Evolutionary conservation across 2,888 invertebrate species (phyloP), one percentile per base, ranked within the genome.

Genomic region (Actias luna): DNA sequence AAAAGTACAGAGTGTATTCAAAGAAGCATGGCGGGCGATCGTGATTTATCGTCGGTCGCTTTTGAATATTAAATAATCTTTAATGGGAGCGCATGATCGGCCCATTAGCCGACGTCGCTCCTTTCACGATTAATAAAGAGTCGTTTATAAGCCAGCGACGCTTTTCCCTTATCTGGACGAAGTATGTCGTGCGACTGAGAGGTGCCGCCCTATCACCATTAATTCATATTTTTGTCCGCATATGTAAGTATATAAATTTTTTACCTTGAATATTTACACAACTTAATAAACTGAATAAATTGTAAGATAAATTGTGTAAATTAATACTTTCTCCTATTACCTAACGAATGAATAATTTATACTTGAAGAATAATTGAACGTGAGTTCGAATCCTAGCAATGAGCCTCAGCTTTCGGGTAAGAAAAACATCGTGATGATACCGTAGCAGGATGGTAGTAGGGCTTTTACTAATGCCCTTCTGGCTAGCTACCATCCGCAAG

Each of bases 21-120:
- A 87, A 88, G 89, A 84, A 87, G 83, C 89, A 88, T 87, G 88
- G 92, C 87, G 88, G 87, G 84, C 84, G 84, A 83, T 84, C 89
- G 89, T 90, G 92, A 92, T 92, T 92, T 92, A 92, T 92, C 82
- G 85, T 80, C 84, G 88, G 89, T 78, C 81, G 87, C 91, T 92
- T 92, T 92, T 92, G 92, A 92, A 92, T 92, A 92, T 92, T 92
- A 92, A 92, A 92, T 92, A 92, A 92, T 92, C 87, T 90, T 90
- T 92, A 92, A 92, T 92, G 92, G 91, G 91, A 90, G 92, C 92
- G 92, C 92, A 92, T 92, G 92, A 92, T 92, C 91, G 89, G 87
- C 88, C 92, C 92, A 92, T 92, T 92, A 92, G 91, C 90, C 88
- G 88, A 84, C 89, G 88, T 87, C 89, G 88, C 82, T 92, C 90